phyloP scores from a whole-genome alignment of 2,113 vertebrate genomes.

The Danionella cerebrum region DNA sequence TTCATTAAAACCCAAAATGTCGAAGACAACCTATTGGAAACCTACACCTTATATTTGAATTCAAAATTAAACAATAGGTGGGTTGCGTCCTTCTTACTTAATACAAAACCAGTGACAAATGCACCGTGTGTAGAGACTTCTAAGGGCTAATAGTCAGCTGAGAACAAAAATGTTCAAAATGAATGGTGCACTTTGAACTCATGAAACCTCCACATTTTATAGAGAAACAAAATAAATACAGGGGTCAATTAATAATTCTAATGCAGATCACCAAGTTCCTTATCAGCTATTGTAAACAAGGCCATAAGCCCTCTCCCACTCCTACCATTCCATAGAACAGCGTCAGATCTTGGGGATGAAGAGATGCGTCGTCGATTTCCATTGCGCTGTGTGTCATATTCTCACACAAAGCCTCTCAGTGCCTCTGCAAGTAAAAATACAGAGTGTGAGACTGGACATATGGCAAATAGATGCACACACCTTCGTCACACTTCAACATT shows the following conservation, averaged over 20 bases:
- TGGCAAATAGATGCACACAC: conserved; percentile 5
- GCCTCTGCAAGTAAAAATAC: conserved; percentile 51
- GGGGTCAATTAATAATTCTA: too few relatives aligned
- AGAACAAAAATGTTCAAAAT: neutral
- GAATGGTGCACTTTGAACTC: neutral
- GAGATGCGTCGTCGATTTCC: conserved; percentile 3
- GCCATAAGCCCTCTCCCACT: conserved; percentile 7
- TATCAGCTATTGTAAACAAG: neutral
- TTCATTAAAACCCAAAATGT: too few relatives aligned
- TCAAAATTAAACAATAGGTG: too few relatives aligned
- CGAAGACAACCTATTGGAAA: too few relatives aligned
- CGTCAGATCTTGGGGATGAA: neutral
- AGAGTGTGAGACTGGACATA: neutral
- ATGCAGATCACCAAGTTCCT: neutral
- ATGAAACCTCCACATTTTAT: too few relatives aligned
- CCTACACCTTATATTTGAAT: too few relatives aligned
- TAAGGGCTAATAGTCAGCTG: too few relatives aligned
- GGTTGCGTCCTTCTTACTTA: too few relatives aligned
- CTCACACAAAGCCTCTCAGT: conserved; percentile 41
- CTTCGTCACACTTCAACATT: conserved; percentile 14
- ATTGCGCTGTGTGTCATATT: neutral
- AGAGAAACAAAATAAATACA: too few relatives aligned
- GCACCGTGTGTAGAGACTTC: too few relatives aligned
- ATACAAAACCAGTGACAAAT: too few relatives aligned
- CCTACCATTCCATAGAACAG: neutral